Evolutionary conservation across 2,888 invertebrate species (phyloP).

Genomic region (Chrysolina americana): DNA sequence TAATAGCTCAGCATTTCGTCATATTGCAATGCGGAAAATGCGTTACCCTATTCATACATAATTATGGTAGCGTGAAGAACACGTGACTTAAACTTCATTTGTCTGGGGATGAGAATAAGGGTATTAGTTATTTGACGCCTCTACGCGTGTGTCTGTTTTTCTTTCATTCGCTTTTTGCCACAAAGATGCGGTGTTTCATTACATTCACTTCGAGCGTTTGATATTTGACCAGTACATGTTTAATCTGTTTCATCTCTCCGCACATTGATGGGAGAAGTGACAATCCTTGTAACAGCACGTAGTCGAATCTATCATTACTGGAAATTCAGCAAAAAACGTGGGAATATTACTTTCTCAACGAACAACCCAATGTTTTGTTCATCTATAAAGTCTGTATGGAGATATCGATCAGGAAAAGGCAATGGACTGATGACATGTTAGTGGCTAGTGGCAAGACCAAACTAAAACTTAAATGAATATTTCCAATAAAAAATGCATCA

Average conservation of each 20-base stretch:
- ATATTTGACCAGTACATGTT: conserved; percentile 57
- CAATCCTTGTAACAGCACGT: conserved; percentile 3
- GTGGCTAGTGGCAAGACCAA: no score
- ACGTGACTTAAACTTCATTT: conserved; percentile 63
- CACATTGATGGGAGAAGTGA: background rate
- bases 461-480: no score
- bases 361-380: background rate
- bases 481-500: no score
- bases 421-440: no score
- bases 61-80: conserved; percentile 58
- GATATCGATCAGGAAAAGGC: no score
- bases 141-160: conserved; percentile 67
- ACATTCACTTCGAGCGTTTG: conserved; percentile 61
- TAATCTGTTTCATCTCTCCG: conserved; percentile 52
- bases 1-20: conserved; percentile 50
- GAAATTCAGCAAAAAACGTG: background rate
- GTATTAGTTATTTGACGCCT: conserved; percentile 66
- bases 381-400: no score
- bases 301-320: conserved; percentile 3
- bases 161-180: conserved; percentile 67
- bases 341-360: background rate
- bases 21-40: conserved; percentile 56
- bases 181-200: conserved; percentile 59
- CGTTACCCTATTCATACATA: conserved; percentile 55
- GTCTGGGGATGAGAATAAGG: conserved; percentile 58